Evolutionary conservation across 2,888 invertebrate species (phyloP).

Genomic region (Dryomyza anilis): DNA sequence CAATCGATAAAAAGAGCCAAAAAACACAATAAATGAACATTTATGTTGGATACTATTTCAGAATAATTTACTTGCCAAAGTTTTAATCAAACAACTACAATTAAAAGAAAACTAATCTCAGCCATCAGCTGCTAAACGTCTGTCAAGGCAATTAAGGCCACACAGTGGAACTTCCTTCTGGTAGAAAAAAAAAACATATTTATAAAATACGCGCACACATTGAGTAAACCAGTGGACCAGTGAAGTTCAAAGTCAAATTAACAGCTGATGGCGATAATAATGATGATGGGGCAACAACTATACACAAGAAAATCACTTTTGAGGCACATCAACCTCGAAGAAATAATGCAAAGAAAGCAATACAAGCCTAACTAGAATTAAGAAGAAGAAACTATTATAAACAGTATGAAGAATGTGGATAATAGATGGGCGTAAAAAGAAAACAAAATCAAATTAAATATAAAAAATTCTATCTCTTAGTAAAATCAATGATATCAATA

Average conservation of each 20-base stretch:
- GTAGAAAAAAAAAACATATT: neutral
- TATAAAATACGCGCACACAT: neutral
- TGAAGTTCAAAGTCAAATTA: neutral
- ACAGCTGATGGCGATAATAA: conserved; percentile 12
- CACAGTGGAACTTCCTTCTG: conserved; percentile 12
- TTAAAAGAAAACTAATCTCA: neutral
- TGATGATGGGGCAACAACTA: neutral
- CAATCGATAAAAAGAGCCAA: conserved; percentile 4
- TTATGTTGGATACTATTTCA: conserved; percentile 22
- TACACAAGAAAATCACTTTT: neutral
- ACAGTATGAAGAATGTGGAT: no score
- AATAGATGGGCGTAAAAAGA: neutral
- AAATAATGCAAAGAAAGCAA: neutral
- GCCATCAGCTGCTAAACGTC: conserved; percentile 11
- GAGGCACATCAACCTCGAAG: neutral
- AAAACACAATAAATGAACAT: conserved; percentile 13
- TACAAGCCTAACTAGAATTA: no score
- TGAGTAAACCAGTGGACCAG: neutral
- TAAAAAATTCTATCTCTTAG: neutral
- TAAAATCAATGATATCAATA: neutral
- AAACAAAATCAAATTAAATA: neutral
- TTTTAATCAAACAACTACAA: conserved; percentile 2
- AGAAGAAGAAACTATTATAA: no score
- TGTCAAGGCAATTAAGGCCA: conserved; percentile 23
- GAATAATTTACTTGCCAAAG: conserved; percentile 20